Evolutionary conservation across 2,113 vertebrate genomes (phyloP).

Genomic region (Anoplopoma fimbria): DNA sequence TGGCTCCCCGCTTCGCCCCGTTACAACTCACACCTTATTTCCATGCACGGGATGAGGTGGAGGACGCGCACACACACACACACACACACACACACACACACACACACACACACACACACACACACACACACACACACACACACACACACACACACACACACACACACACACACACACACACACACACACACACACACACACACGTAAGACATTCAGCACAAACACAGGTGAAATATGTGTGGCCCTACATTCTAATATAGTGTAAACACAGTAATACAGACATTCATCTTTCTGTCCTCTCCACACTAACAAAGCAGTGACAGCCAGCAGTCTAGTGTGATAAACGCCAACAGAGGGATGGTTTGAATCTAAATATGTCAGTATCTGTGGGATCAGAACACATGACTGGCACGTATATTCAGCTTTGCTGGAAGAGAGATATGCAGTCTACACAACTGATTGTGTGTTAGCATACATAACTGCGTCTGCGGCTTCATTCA

Average conservation of each 20-base stretch:
- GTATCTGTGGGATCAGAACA: slow-evolving; percentile 57
- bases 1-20: slow-evolving; percentile 64
- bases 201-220: neutral
- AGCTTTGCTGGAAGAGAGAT: slow-evolving; percentile 41
- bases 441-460: neutral
- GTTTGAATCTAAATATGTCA: slow-evolving; percentile 66
- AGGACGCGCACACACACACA: slow-evolving; percentile 20
- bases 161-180: slow-evolving; percentile 7
- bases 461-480: neutral
- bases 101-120: neutral
- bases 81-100: neutral
- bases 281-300: slow-evolving; percentile 48
- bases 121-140: slow-evolving; percentile 1
- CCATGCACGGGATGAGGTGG: slow-evolving; percentile 27
- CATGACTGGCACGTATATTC: slow-evolving; percentile 54
- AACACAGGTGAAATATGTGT: neutral
- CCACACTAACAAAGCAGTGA: slow-evolving; percentile 27
- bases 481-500: slow-evolving; percentile 11
- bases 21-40: slow-evolving; percentile 70
- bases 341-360: slow-evolving; percentile 46
- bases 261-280: slow-evolving; percentile 29
- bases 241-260: slow-evolving; percentile 9
- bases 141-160: too few relatives aligned
- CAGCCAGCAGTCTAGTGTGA: slow-evolving; percentile 43
- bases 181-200: neutral